Conservation (phyloP, 64 coral and sea anemone species). For the Pocillopora damicornis region DNA sequence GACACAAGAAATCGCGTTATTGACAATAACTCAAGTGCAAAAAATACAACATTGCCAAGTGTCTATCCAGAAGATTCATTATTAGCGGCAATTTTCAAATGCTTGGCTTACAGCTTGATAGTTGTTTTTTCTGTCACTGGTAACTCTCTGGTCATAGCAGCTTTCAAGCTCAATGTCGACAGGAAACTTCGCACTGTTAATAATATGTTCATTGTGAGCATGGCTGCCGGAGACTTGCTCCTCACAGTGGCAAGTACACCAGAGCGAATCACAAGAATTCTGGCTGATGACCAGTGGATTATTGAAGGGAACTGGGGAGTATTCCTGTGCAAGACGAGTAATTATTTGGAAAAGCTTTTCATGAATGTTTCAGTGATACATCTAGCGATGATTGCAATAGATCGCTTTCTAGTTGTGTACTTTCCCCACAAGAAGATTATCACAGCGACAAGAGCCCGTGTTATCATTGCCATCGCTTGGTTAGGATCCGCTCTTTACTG, state of each 20-base stretch:
- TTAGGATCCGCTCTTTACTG: constrained; percentile 32
- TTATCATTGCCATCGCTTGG: constrained; percentile 56
- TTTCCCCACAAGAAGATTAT: constrained; percentile 58
- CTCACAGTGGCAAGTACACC: constrained; percentile 70
- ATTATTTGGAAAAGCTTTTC: constrained; percentile 58
- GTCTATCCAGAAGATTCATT: background rate
- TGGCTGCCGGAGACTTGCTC: constrained; percentile 65
- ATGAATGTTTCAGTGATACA: constrained; percentile 71
- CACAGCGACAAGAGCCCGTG: constrained; percentile 19
- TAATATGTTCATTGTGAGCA: constrained; percentile 65
- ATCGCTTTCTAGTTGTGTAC: constrained; percentile 73
- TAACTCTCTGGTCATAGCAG: constrained; percentile 63
- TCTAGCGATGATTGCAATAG: constrained; percentile 56
- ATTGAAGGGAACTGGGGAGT: constrained; percentile 37
- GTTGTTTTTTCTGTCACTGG: constrained; percentile 32
- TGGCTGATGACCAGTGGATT: constrained; percentile 58
- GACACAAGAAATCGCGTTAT: background rate
- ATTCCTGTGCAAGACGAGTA: constrained; percentile 61
- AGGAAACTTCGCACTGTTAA: constrained; percentile 77
- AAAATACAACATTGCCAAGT: background rate
- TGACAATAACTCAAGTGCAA: background rate
- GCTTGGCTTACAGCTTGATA: constrained; percentile 24
- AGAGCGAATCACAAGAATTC: constrained; percentile 64
- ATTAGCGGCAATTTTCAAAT: background rate
- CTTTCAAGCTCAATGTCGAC: constrained; percentile 68